Evolutionary conservation across 2,113 vertebrate species (phyloP).

Genomic region (Pipa parva): DNA sequence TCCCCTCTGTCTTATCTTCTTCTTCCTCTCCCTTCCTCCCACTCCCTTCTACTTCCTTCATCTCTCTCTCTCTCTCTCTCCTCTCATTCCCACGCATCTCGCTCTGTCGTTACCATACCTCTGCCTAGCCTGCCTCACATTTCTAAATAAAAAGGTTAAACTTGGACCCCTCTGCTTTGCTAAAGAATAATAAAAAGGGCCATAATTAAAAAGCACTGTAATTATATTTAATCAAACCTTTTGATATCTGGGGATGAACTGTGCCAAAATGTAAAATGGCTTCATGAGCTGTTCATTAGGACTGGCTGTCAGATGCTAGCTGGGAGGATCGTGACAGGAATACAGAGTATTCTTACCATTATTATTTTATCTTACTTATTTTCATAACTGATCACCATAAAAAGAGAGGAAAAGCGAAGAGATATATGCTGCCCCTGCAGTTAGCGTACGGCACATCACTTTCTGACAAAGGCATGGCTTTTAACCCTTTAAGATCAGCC

Average conservation of each 20-base stretch:
- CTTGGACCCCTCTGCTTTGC: background rate
- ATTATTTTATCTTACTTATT: constrained; percentile 1
- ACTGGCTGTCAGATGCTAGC: background rate
- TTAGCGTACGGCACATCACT: accelerated
- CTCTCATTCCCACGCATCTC: accelerated
- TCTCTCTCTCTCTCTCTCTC: no score
- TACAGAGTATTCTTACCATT: background rate
- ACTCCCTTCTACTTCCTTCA: accelerated
- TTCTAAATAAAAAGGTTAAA: constrained; percentile 9
- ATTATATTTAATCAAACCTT: constrained; percentile 42
- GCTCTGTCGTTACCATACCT: accelerated
- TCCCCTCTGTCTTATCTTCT: background rate
- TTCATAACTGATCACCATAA: background rate
- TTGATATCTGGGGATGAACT: constrained; percentile 8
- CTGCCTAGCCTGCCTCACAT: background rate
- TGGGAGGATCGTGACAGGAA: constrained; percentile 25
- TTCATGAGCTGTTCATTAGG: constrained; percentile 11
- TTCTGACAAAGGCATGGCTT: background rate
- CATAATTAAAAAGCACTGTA: constrained; percentile 45
- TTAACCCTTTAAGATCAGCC: background rate
- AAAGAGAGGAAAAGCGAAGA: background rate
- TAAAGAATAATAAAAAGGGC: background rate
- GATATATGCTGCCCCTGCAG: accelerated
- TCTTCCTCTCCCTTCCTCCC: background rate
- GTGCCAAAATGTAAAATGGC: constrained; percentile 23